A percentile compares a stretch with the other conserved stretches of the same genome.
Conservation (phyloP, 2,888 invertebrate species). For the Strigamia transsilvanica region DNA sequence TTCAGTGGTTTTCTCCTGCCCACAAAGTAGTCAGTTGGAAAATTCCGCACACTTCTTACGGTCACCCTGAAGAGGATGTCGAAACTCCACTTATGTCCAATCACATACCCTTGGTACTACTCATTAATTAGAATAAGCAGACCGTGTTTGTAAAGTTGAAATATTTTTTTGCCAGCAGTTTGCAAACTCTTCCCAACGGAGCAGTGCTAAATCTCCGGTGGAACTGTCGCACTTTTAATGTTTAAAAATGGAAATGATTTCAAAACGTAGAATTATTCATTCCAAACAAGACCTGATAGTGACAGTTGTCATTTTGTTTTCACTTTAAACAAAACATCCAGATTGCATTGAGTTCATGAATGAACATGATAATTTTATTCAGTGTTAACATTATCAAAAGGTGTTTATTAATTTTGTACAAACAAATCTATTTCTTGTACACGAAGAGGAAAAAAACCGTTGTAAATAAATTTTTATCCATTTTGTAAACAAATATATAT, state of each 20-base stretch:
- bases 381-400: not conserved
- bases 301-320: not conserved
- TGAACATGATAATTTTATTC: not conserved
- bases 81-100: slow-evolving; percentile 45
- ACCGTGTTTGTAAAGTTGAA: not conserved
- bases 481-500: slow-evolving; percentile 18
- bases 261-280: not conserved
- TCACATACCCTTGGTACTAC: slow-evolving; percentile 26
- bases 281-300: not conserved
- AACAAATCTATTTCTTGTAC: slow-evolving; percentile 48
- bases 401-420: slow-evolving; percentile 30
- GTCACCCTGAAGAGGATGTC: slow-evolving; percentile 31
- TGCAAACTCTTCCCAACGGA: slow-evolving; percentile 6
- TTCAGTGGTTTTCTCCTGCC: slow-evolving; percentile 32
- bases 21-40: slow-evolving; percentile 43
- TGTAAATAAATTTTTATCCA: slow-evolving; percentile 45
- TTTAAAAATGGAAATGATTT: not conserved
- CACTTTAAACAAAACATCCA: not conserved
- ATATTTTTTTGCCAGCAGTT: slow-evolving; percentile 8
- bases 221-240: slow-evolving; percentile 42
- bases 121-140: not conserved
- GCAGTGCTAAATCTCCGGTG: not conserved
- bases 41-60: slow-evolving; percentile 43
- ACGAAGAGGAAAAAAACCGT: not conserved
- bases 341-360: not conserved